phyloP scores from a whole-genome alignment of 2,797 vertebrate species.

The Erpetoichthys calabaricus region DNA sequence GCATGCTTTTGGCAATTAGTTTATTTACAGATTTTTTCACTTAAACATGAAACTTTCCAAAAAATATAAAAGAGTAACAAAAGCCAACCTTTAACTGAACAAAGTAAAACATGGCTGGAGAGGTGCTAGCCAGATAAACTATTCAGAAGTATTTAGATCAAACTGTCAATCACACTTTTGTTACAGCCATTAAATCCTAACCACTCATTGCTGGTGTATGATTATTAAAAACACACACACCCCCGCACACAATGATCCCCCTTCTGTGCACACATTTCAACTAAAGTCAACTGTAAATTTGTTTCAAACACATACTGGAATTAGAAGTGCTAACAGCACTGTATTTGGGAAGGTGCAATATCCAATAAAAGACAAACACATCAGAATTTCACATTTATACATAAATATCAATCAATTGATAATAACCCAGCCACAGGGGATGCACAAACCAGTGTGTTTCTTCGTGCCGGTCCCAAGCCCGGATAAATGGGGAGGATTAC shows the following conservation, averaged over 20 bases:
- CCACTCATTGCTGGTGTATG: too few species aligned
- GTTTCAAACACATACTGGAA: too few species aligned
- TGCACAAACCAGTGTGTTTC: too few species aligned
- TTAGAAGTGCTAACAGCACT: background rate
- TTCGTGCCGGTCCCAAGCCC: too few species aligned
- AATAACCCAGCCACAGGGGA: too few species aligned
- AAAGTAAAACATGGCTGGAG: background rate
- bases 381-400: background rate
- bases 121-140: background rate
- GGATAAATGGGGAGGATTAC: too few species aligned
- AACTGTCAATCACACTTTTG: background rate
- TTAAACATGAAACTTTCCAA: background rate
- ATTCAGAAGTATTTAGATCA: background rate
- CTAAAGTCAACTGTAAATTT: too few species aligned
- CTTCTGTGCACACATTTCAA: too few species aligned
- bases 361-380: background rate
- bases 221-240: too few species aligned
- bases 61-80: background rate
- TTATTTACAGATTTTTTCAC: constrained; percentile 1
- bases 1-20: constrained; percentile 41
- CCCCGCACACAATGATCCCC: too few species aligned
- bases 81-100: constrained; percentile 3
- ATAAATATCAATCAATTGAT: background rate
- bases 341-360: background rate
- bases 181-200: background rate